Percentiles rank a stretch among this genome's conserved stretches.
Conservation (phyloP, 2,113 vertebrate species). For the Fukomys damarensis region DNA sequence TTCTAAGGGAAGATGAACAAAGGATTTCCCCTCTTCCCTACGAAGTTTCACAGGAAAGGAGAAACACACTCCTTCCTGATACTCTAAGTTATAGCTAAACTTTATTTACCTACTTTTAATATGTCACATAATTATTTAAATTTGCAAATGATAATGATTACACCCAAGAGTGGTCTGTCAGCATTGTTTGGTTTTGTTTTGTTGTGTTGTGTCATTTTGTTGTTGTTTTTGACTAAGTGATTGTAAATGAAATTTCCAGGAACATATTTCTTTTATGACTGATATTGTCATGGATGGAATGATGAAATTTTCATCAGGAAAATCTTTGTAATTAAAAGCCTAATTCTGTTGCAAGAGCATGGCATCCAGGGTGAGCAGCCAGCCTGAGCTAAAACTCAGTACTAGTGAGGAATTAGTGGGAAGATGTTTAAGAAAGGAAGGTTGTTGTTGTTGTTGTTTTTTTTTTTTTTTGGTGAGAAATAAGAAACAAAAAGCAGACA, state of each 20-base stretch:
- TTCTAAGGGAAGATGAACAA: neutral
- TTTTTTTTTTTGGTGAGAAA: neutral
- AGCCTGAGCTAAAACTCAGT: neutral
- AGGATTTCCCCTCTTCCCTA: neutral
- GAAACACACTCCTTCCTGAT: fast-evolving
- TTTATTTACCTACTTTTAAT: neutral
- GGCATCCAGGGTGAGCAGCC: neutral
- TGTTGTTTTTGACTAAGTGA: too few relatives aligned
- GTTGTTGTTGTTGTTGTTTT: too few relatives aligned
- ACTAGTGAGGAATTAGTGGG: neutral
- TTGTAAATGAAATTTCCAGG: neutral
- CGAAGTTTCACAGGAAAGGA: neutral
- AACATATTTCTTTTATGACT: neutral
- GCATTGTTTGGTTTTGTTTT: neutral
- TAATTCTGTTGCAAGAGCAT: neutral
- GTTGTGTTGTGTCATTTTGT: too few relatives aligned
- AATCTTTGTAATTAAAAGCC: neutral
- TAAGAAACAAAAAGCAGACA: neutral
- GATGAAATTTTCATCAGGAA: neutral
- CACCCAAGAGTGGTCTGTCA: too few relatives aligned
- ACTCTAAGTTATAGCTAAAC: neutral
- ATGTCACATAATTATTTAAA: neutral
- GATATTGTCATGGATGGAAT: neutral
- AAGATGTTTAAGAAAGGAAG: neutral
- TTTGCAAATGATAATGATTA: neutral